These are phyloP conservation scores for Percopsis omiscomaycus DNA, from an alignment of 2,797 vertebrate species.

Conservation along the genomic window DNA sequence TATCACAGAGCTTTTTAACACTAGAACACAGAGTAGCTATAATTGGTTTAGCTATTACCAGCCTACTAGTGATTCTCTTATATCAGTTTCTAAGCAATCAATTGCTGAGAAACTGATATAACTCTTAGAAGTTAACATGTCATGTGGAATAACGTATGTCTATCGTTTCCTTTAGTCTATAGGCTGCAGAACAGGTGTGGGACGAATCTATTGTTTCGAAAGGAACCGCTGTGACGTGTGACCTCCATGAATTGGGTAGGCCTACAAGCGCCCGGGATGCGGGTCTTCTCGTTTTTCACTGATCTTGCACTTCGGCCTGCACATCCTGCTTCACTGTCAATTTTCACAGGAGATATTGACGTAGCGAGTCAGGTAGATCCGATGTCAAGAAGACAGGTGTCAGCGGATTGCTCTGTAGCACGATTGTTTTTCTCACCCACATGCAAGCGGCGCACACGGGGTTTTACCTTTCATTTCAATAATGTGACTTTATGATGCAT, in stretches of 20 bases:
- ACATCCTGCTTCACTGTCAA: slow-evolving; percentile 54
- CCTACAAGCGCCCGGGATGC: slow-evolving; percentile 1
- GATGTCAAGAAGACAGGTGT: slow-evolving; percentile 55
- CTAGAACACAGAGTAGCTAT: too few relatives aligned
- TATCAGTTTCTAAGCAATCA: too few relatives aligned
- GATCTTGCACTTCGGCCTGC: slow-evolving; percentile 64
- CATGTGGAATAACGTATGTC: too few relatives aligned
- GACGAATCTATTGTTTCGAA: too few relatives aligned
- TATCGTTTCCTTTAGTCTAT: too few relatives aligned
- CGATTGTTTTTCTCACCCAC: not conserved
- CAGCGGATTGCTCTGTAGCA: slow-evolving; percentile 1
- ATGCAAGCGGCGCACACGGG: slow-evolving; percentile 8
- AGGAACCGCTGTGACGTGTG: not conserved
- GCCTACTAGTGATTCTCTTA: too few relatives aligned
- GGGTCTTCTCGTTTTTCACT: slow-evolving; percentile 69
- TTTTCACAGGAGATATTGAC: slow-evolving; percentile 56
- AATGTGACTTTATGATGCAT: too few relatives aligned
- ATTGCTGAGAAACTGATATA: too few relatives aligned
- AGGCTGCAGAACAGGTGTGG: too few relatives aligned
- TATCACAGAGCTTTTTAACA: not conserved
- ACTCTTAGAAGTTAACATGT: too few relatives aligned
- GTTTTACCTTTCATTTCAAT: not conserved
- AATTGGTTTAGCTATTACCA: too few relatives aligned
- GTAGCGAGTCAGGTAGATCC: slow-evolving; percentile 39
- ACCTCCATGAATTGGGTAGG: slow-evolving; percentile 4